A percentile compares a stretch with the other conserved stretches of the same genome.
Evolutionary conservation across 1,140 invertebrate genomes (phyloP).

Genomic region (Heliothis subflexa): DNA sequence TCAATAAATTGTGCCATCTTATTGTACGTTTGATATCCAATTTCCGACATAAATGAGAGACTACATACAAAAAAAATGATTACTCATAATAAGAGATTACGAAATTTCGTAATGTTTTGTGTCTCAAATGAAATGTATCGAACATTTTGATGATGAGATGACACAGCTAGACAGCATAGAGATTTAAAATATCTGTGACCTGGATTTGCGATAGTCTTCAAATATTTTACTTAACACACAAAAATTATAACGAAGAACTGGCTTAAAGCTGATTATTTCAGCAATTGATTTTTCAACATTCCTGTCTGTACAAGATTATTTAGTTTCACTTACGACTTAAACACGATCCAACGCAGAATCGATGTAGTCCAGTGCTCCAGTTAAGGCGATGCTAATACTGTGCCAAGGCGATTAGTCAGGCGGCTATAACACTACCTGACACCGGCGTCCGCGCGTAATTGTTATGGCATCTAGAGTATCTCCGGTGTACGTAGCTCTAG

Average conservation of each 20-base stretch:
- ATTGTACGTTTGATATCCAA: background rate
- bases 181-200: too few relatives aligned
- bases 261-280: too few relatives aligned
- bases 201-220: too few relatives aligned
- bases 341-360: slow-evolving; percentile 4
- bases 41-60: background rate
- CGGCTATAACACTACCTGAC: slow-evolving; percentile 8
- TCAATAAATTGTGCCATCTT: too few relatives aligned
- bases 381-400: slow-evolving; percentile 18
- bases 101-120: background rate
- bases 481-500: background rate
- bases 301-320: background rate
- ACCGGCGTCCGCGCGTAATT: background rate
- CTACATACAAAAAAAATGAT: background rate
- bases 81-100: background rate
- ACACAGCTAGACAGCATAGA: too few relatives aligned
- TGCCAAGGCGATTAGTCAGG: slow-evolving; percentile 15
- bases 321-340: background rate
- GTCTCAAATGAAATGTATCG: background rate
- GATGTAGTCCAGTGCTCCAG: background rate
- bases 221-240: too few relatives aligned
- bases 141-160: background rate
- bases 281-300: too few relatives aligned
- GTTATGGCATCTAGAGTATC: slow-evolving; percentile 27
- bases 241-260: too few relatives aligned